Evolutionary conservation across 2,888 invertebrate species (phyloP), one percentile per base, ranked within the genome.

Genomic region (Netelia fuscicornis): DNA sequence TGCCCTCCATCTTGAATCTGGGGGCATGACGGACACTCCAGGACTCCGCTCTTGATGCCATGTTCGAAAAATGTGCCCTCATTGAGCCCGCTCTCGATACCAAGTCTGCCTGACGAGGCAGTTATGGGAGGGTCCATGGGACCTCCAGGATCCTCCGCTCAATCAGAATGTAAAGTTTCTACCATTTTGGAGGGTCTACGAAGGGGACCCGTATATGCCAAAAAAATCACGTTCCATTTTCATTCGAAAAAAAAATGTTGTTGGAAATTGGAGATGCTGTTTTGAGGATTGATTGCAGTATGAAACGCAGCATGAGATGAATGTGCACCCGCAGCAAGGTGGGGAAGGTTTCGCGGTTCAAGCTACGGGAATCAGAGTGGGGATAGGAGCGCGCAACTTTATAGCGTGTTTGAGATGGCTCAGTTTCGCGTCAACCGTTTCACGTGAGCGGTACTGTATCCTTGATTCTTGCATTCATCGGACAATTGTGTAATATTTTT

Each of bases 361-460:
- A 86, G 89, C 76, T 84, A 9, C 11, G 54, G 64, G 9, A 5
- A 17, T 65, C 1, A 8, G 30, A 67, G 81, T 44, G 74, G 71
- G 75, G 70, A 82, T 83, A 79, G 86, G 74, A 81, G 86, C 86
- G 87, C 87, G 86, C 86, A 85, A 89, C 87, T 87, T 88, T 88
- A 86, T 88, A 87, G 85, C 87, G 83, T 87, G 58, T 88, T 88
- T 86, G 79, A 87, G 87, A 75, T 78, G 87, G 83, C 70, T 89
- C 89, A 90, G 89, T 90, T 84, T 87, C 86, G 89, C 87, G 89
- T 79, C 80, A 87, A 25, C 77, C 89, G 70, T 84, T 87, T 86
- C 86, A 86, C 88, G 87, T 83, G 89, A 76, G 86, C 87, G 88
- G 84, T 81, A 86, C 77, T 81, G 83, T 86, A 84, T 20, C 25